These are phyloP conservation scores for Mesocricetus auratus DNA, from an alignment of 2,113 vertebrate species.

Conservation along the genomic window DNA sequence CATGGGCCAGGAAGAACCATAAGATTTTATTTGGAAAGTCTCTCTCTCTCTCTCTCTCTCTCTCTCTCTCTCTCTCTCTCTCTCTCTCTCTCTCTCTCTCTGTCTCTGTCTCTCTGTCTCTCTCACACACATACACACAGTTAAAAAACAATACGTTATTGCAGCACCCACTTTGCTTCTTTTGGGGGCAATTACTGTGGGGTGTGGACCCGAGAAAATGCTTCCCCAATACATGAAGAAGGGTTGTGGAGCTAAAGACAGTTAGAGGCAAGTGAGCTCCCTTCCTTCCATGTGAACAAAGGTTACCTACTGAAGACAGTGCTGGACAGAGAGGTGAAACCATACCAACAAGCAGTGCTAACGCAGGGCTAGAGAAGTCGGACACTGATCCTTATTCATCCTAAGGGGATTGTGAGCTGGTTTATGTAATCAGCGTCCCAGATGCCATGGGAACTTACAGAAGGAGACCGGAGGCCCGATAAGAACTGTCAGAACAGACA, in stretches of 20 bases:
- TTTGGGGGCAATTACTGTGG: neutral
- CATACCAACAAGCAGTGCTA: neutral
- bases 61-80: no score
- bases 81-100: no score
- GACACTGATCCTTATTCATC: neutral
- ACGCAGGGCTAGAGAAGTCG: neutral
- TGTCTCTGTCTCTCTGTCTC: no score
- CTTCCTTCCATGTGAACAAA: neutral
- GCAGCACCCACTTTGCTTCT: no score
- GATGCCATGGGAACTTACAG: neutral
- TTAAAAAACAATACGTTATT: neutral
- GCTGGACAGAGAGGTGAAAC: neutral
- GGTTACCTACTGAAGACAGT: neutral
- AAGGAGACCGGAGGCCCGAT: neutral
- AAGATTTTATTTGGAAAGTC: neutral
- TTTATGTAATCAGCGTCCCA: neutral
- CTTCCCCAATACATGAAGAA: neutral
- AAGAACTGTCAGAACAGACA: neutral
- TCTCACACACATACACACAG: no score
- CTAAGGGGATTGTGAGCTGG: neutral
- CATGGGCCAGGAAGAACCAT: slow-evolving; percentile 5
- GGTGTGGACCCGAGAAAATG: neutral
- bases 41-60: no score
- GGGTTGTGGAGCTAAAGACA: no score
- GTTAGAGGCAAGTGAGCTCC: neutral